These are phyloP conservation scores for Oxyura jamaicensis DNA, from an alignment of 2,113 vertebrate genomes.

Conservation along the genomic window DNA sequence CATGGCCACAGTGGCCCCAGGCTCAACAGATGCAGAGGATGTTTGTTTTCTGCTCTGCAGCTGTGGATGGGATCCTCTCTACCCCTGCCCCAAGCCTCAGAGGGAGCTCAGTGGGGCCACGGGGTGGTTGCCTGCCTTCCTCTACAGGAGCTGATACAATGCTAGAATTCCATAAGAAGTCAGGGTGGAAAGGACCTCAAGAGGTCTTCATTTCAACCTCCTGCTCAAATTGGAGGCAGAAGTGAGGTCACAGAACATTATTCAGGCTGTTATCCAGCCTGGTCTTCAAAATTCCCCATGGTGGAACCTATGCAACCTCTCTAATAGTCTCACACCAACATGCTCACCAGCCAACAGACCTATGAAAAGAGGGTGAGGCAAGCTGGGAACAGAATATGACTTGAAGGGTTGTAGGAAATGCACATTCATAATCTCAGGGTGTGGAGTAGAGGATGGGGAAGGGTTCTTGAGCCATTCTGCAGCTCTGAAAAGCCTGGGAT, in stretches of 20 bases:
- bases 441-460: not conserved
- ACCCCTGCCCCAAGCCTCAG: not conserved
- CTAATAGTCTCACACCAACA: not conserved
- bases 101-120: not conserved
- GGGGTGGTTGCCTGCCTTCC: not conserved
- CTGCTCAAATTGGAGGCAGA: not conserved
- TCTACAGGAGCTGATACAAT: not conserved
- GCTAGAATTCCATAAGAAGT: not conserved
- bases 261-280: not conserved
- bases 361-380: not conserved
- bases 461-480: not conserved
- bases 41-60: not conserved
- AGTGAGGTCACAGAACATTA: not conserved
- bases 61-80: not conserved
- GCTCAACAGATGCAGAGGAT: not conserved
- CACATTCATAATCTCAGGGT: not conserved
- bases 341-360: not conserved
- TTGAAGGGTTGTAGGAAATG: not conserved
- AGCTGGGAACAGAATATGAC: not conserved
- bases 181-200: not conserved
- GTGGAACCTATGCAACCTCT: not conserved
- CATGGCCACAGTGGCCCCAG: rapidly evolving
- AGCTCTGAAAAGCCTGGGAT: not conserved
- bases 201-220: not conserved
- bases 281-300: not conserved